Percentiles rank a stretch among this genome's conserved stretches.
Conservation (phyloP, 2,113 vertebrate genomes). For the Cottus gobio region DNA sequence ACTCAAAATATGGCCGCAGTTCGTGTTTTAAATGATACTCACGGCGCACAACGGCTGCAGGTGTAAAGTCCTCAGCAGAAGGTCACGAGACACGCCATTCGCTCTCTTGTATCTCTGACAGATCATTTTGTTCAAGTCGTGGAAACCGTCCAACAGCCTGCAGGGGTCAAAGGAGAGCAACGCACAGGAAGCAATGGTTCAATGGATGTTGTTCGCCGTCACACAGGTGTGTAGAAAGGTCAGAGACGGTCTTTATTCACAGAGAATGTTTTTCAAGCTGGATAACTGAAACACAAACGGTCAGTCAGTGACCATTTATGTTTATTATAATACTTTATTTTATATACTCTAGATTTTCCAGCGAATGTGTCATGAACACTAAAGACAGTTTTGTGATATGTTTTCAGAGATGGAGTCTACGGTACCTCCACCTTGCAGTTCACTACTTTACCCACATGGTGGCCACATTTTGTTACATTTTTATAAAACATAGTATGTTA, state of each 20-base stretch:
- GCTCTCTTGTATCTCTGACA: constrained; percentile 76
- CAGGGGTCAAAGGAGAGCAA: constrained; percentile 10
- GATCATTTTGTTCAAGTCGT: constrained; percentile 83
- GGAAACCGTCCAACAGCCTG: constrained; percentile 80
- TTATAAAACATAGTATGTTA: neutral
- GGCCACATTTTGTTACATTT: constrained; percentile 1
- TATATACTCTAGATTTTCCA: neutral
- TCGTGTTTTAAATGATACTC: constrained; percentile 45
- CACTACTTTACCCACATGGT: constrained; percentile 40
- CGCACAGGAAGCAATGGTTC: neutral
- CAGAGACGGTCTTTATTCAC: neutral
- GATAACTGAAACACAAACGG: neutral
- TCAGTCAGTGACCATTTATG: neutral
- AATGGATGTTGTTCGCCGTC: neutral
- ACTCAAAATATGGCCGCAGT: neutral
- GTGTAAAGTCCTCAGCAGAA: constrained; percentile 76
- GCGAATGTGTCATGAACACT: neutral
- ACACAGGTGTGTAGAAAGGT: neutral
- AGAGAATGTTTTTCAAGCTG: neutral
- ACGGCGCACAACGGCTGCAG: constrained; percentile 66
- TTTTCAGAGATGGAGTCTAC: neutral
- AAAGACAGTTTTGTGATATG: too few relatives aligned
- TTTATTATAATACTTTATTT: neutral
- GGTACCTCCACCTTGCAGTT: constrained; percentile 15
- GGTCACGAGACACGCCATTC: constrained; percentile 69